Evolutionary conservation across 2,113 vertebrate species (phyloP).

Genomic region (Halcyon senegalensis): DNA sequence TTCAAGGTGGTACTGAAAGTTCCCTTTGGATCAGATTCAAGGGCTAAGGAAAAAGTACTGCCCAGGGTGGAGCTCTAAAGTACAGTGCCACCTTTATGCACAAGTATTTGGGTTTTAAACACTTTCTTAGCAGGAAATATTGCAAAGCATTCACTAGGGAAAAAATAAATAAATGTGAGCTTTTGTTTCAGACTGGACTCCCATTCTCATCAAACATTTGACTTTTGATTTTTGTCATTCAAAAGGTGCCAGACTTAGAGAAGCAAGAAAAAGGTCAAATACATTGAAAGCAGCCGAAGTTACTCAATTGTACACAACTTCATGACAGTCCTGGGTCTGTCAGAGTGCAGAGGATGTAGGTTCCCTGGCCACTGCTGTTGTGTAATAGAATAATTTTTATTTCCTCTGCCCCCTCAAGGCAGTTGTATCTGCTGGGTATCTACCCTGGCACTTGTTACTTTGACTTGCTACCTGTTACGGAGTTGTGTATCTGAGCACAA

Average conservation of each 20-base stretch:
- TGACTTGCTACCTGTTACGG: not conserved
- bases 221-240: not conserved
- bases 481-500: not conserved
- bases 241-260: not conserved
- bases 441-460: not conserved
- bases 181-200: not conserved
- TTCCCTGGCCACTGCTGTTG: not conserved
- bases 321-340: not conserved
- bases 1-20: conserved; percentile 61
- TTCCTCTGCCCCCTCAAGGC: not conserved
- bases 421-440: not conserved
- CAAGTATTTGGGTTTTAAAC: not conserved
- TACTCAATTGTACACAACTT: not conserved
- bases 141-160: conserved; percentile 13
- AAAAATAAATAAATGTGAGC: not conserved
- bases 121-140: conserved; percentile 46
- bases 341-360: not conserved
- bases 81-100: conserved; percentile 12
- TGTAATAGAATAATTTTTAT: not conserved
- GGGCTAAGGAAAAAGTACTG: conserved; percentile 24
- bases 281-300: not conserved
- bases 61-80: conserved; percentile 51
- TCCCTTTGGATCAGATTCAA: conserved; percentile 30
- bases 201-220: not conserved
- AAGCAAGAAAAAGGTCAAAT: not conserved